A percentile compares a stretch with the other conserved stretches of the same genome.
Evolutionary conservation across 2,888 invertebrate genomes (phyloP).

Genomic region (Hylaea fasciaria): DNA sequence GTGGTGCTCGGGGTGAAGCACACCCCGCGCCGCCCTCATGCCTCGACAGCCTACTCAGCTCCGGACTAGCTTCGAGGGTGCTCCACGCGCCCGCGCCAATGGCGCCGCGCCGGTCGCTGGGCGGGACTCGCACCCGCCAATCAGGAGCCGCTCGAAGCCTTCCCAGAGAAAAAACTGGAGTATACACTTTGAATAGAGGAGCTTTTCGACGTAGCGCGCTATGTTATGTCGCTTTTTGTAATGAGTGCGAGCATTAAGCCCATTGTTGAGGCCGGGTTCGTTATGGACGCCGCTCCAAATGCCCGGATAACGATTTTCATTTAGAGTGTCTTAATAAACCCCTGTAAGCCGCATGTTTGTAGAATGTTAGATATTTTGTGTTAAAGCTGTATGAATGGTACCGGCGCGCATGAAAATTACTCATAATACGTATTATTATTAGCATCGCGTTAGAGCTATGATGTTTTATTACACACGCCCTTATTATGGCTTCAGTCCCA

Average conservation of each 20-base stretch:
- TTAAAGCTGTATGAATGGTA: conserved; percentile 30
- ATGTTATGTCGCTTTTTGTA: conserved; percentile 85
- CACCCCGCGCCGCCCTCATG: conserved; percentile 82
- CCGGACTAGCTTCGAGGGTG: conserved; percentile 78
- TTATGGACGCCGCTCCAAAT: conserved; percentile 82
- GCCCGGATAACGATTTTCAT: conserved; percentile 82
- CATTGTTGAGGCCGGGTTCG: conserved; percentile 82
- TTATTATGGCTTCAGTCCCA: neutral
- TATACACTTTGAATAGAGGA: conserved; percentile 83
- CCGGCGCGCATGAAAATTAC: conserved; percentile 18
- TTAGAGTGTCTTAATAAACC: conserved; percentile 83
- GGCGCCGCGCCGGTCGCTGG: conserved; percentile 59
- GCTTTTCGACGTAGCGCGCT: conserved; percentile 82
- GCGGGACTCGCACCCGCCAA: conserved; percentile 75
- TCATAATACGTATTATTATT: conserved; percentile 2
- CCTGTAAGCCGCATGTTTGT: conserved; percentile 75
- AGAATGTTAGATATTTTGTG: conserved; percentile 57
- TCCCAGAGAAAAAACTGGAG: conserved; percentile 81
- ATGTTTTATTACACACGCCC: too few relatives aligned
- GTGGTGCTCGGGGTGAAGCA: conserved; percentile 84
- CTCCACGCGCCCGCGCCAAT: conserved; percentile 77
- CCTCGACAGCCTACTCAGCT: conserved; percentile 83
- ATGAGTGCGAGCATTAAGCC: conserved; percentile 84
- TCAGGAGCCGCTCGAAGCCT: conserved; percentile 63
- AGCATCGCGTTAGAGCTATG: neutral